Evolutionary conservation across 2,113 vertebrate genomes (phyloP).

Genomic region (Serilophus lunatus): DNA sequence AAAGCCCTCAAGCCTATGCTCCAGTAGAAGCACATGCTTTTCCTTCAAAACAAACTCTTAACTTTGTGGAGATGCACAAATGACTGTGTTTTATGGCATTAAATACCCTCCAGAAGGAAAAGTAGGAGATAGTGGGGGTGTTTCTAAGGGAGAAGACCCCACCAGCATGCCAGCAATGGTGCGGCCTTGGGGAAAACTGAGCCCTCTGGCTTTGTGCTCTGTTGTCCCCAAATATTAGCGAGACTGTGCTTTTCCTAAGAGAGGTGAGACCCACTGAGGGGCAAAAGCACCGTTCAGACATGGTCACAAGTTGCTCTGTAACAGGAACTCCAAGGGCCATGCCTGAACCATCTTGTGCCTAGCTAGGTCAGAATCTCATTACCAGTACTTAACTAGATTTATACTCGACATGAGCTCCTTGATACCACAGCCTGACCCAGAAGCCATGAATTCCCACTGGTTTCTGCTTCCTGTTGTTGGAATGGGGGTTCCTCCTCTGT

Average conservation of each 20-base stretch:
- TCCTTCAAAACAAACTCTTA: not conserved
- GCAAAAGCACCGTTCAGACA: not conserved
- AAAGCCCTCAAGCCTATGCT: not conserved
- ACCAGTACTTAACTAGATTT: not conserved
- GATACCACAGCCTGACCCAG: not conserved
- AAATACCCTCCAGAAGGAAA: not conserved
- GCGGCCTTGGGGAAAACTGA: not conserved
- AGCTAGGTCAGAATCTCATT: not conserved
- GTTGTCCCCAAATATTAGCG: not conserved
- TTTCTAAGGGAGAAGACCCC: not conserved
- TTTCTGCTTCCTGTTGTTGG: not conserved
- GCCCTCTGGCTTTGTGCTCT: not conserved
- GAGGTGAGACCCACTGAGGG: not conserved
- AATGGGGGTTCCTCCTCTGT: not conserved
- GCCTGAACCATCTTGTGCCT: not conserved
- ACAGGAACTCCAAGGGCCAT: rapidly evolving
- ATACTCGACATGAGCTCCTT: not conserved
- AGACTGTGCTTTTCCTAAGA: not conserved
- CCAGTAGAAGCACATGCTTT: not conserved
- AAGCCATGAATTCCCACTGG: not conserved
- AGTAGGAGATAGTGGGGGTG: rapidly evolving
- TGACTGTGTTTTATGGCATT: not conserved
- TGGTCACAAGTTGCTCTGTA: not conserved
- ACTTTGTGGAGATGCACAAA: not conserved
- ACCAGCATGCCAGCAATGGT: not conserved